Evolutionary conservation across 2,888 invertebrate genomes (phyloP).

Genomic region (Octodonta nipae): DNA sequence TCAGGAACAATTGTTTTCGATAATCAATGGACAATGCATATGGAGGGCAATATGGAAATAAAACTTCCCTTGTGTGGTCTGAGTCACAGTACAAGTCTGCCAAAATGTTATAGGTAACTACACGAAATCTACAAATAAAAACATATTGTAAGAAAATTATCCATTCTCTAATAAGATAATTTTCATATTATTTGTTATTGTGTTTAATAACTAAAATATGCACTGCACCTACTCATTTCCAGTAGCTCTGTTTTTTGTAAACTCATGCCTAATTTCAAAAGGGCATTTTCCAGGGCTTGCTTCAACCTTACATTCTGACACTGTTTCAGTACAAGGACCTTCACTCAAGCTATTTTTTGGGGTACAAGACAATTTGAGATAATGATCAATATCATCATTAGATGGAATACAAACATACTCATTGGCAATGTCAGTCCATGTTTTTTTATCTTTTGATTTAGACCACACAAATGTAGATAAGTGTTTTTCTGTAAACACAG

Average conservation of each 20-base stretch:
- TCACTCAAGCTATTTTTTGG: conserved; percentile 39
- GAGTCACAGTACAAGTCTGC: conserved; percentile 86
- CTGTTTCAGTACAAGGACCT: conserved; percentile 50
- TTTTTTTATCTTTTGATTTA: conserved; percentile 35
- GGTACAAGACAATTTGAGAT: conserved; percentile 48
- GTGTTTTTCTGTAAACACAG: conserved; percentile 45
- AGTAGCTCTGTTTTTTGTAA: conserved; percentile 46
- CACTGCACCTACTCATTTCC: conserved; percentile 43
- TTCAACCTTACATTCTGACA: conserved; percentile 48
- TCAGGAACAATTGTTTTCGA: conserved; percentile 70
- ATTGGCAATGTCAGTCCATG: conserved; percentile 48
- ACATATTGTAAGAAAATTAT: no score
- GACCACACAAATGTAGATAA: conserved; percentile 58
- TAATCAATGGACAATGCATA: conserved; percentile 75
- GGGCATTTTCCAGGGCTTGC: conserved; percentile 63
- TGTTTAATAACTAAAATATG: not conserved
- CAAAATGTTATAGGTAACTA: conserved; percentile 79
- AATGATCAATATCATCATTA: conserved; percentile 49
- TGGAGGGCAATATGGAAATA: conserved; percentile 77
- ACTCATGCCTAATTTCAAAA: conserved; percentile 64
- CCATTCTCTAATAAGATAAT: no score
- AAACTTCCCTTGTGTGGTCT: conserved; percentile 37
- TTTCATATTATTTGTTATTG: not conserved
- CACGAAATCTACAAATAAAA: conserved; percentile 47
- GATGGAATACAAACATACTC: conserved; percentile 48